Evolutionary conservation across 1,140 invertebrate species (phyloP).

Genomic region (Lucilia cuprina): DNA sequence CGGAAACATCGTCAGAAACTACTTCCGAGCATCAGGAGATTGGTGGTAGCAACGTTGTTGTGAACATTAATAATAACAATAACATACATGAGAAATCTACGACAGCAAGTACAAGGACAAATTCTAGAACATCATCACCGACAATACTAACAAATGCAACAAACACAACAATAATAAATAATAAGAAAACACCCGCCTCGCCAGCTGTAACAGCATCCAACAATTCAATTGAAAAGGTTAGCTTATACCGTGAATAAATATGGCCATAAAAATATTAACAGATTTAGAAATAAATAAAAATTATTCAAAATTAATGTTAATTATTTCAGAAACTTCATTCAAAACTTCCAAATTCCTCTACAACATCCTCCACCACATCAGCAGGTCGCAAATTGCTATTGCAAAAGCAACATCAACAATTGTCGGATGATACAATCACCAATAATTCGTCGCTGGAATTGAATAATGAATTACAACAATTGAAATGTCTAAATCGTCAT

Average conservation of each 20-base stretch:
- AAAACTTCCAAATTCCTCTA: conserved; percentile 22
- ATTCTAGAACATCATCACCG: conserved; percentile 38
- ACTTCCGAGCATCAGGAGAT: conserved; percentile 36
- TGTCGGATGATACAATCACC: conserved; percentile 1
- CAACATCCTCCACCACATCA: not conserved
- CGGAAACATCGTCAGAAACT: conserved; percentile 19
- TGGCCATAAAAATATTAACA: no score
- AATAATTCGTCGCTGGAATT: not conserved
- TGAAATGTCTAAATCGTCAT: conserved; percentile 38
- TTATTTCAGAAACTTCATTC: conserved; percentile 34
- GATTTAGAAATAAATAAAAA: no score
- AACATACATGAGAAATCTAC: not conserved
- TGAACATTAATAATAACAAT: conserved; percentile 27
- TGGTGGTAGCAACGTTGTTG: not conserved
- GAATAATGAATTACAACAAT: conserved; percentile 31
- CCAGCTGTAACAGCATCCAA: conserved; percentile 6
- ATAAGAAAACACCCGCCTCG: conserved; percentile 24
- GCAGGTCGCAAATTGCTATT: conserved; percentile 32
- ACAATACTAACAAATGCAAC: conserved; percentile 21
- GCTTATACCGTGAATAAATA: not conserved
- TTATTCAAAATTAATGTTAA: no score
- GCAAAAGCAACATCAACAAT: conserved; percentile 37
- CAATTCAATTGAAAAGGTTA: not conserved
- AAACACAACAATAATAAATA: conserved; percentile 18
- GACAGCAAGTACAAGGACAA: conserved; percentile 31